phyloP scores from a whole-genome alignment of 2,888 invertebrate genomes.

The Cephus rjabovi region DNA sequence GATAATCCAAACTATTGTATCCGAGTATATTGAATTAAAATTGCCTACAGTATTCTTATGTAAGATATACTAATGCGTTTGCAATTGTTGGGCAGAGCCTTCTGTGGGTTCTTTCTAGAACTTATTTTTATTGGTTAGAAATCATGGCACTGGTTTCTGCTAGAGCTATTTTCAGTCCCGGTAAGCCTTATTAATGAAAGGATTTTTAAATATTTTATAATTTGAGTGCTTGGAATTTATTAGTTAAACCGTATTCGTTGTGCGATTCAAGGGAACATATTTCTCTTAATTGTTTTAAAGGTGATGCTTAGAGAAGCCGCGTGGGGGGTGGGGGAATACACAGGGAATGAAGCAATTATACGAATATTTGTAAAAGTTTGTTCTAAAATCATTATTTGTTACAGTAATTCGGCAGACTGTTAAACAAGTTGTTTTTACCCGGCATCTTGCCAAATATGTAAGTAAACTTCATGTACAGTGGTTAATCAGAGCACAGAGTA shows the following conservation, averaged over 20 bases:
- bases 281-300: not conserved
- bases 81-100: conserved; percentile 4
- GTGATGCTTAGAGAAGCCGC: conserved; percentile 9
- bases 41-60: not conserved
- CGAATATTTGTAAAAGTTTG: conserved; percentile 12
- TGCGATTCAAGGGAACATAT: not conserved
- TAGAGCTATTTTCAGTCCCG: conserved; percentile 54
- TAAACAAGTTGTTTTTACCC: conserved; percentile 62
- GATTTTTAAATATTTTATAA: not conserved
- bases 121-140: conserved; percentile 25
- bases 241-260: not conserved
- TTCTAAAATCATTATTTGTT: conserved; percentile 43
- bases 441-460: conserved; percentile 63
- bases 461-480: conserved; percentile 31
- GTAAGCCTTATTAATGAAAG: conserved; percentile 42
- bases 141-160: conserved; percentile 60
- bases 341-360: not conserved
- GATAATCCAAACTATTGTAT: not conserved
- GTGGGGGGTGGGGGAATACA: conserved; percentile 18
- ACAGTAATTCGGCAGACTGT: conserved; percentile 66
- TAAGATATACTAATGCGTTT: not conserved
- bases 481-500: not conserved
- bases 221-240: not conserved
- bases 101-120: conserved; percentile 22
- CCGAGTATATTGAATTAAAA: not conserved